Conservation (phyloP, 2,888 invertebrate genomes). For the Cyclophora albipunctata region DNA sequence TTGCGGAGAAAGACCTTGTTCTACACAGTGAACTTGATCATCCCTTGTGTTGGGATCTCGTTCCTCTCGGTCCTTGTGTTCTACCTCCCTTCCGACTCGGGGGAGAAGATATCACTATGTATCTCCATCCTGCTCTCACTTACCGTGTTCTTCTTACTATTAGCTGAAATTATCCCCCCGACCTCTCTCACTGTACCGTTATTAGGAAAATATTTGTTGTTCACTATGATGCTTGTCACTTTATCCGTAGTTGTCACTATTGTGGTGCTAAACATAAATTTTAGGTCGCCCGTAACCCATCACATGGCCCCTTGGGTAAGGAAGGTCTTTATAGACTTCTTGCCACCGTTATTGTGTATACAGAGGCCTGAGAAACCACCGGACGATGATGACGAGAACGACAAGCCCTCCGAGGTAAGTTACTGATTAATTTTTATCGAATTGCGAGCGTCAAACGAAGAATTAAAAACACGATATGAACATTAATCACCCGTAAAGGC, state of each 20-base stretch:
- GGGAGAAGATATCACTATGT: slow-evolving; percentile 97
- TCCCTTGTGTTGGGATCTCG: slow-evolving; percentile 97
- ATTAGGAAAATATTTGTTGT: slow-evolving; percentile 92
- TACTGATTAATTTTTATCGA: slow-evolving; percentile 26
- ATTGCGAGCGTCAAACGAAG: slow-evolving; percentile 25
- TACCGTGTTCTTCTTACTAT: slow-evolving; percentile 94
- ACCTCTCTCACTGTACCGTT: slow-evolving; percentile 94
- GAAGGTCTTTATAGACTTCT: slow-evolving; percentile 87
- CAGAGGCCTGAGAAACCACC: slow-evolving; percentile 89
- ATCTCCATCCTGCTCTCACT: slow-evolving; percentile 94
- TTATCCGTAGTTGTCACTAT: slow-evolving; percentile 95
- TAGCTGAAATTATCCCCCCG: slow-evolving; percentile 96
- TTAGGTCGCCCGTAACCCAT: slow-evolving; percentile 93
- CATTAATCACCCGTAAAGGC: slow-evolving; percentile 36
- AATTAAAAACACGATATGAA: slow-evolving; percentile 25
- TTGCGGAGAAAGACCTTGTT: slow-evolving; percentile 95
- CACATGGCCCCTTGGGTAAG: slow-evolving; percentile 94
- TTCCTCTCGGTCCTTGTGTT: slow-evolving; percentile 97
- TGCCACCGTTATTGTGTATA: slow-evolving; percentile 91
- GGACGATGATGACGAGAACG: slow-evolving; percentile 76
- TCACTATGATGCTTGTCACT: slow-evolving; percentile 96
- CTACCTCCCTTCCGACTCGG: slow-evolving; percentile 97
- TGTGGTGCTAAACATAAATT: slow-evolving; percentile 94
- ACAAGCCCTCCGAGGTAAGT: slow-evolving; percentile 70
- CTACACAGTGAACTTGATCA: slow-evolving; percentile 97